Conservation (phyloP, 2,113 vertebrate genomes). For the Numida meleagris region DNA sequence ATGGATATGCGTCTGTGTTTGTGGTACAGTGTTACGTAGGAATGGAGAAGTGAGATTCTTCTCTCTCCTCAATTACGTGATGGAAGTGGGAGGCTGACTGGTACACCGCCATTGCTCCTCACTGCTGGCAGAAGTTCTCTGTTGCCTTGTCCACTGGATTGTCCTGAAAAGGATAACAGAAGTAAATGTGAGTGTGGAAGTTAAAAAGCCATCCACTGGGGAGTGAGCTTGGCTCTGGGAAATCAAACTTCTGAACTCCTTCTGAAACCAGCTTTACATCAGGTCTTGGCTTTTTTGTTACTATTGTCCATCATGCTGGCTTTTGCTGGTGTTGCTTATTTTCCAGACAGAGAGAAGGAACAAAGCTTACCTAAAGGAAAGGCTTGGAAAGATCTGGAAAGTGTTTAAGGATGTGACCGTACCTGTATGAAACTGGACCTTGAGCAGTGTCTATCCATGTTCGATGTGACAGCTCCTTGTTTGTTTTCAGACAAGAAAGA, state of each 20-base stretch:
- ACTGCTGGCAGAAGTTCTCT: not conserved
- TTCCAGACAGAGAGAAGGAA: not conserved
- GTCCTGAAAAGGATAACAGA: not conserved
- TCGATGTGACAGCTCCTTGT: not conserved
- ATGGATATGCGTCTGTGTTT: not conserved
- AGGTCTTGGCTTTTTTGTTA: not conserved
- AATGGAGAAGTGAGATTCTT: not conserved
- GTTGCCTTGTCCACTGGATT: not conserved
- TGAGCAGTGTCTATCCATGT: not conserved
- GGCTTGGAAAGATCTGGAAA: not conserved
- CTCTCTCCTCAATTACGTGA: not conserved
- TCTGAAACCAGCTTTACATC: not conserved
- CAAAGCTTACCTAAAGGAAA: not conserved
- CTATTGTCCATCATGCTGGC: rapidly evolving
- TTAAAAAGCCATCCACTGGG: not conserved
- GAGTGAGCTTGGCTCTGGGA: not conserved
- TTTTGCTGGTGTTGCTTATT: not conserved
- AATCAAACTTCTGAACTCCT: not conserved
- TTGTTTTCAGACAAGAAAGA: not conserved
- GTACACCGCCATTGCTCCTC: rapidly evolving
- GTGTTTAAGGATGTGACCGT: not conserved
- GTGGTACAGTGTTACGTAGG: not conserved
- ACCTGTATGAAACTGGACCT: not conserved
- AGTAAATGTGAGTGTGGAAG: not conserved
- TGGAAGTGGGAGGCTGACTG: not conserved